These are phyloP conservation scores for Emys orbicularis DNA, from an alignment of 2,797 vertebrate genomes.

Conservation along the genomic window DNA sequence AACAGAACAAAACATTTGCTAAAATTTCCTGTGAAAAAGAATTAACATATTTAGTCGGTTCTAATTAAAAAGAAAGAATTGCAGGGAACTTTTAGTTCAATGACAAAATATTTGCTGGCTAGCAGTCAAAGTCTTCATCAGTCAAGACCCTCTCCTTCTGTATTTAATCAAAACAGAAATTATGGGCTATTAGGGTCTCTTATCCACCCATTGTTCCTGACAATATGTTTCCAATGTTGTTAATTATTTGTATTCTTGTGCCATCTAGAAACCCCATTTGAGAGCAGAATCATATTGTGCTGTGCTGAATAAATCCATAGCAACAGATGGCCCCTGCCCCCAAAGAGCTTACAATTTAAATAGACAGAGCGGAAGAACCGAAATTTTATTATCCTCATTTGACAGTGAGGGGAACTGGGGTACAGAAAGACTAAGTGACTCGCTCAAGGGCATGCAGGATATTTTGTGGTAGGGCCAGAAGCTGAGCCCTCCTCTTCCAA, in stretches of 20 bases:
- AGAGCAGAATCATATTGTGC: constrained; percentile 32
- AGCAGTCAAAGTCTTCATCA: constrained; percentile 72
- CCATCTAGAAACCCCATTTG: background rate
- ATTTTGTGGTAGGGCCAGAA: background rate
- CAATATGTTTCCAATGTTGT: constrained; percentile 5
- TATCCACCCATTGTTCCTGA: constrained; percentile 36
- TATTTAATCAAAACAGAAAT: constrained; percentile 71
- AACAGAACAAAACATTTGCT: background rate
- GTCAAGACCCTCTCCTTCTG: constrained; percentile 30
- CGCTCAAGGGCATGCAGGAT: background rate
- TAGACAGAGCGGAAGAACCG: background rate
- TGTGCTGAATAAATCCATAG: background rate
- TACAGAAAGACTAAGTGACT: background rate
- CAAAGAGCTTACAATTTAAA: background rate
- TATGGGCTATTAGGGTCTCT: constrained; percentile 63
- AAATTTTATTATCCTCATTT: background rate
- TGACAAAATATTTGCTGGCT: constrained; percentile 47
- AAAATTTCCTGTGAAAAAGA: background rate
- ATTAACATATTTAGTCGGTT: constrained; percentile 39
- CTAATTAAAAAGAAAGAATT: constrained; percentile 56
- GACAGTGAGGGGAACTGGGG: background rate
- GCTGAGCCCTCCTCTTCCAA: background rate
- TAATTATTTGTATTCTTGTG: background rate
- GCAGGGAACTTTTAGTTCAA: constrained; percentile 57
- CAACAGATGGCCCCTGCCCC: background rate